Conservation (phyloP, 2,113 vertebrate genomes). For the Psittacula cyanocephala region DNA sequence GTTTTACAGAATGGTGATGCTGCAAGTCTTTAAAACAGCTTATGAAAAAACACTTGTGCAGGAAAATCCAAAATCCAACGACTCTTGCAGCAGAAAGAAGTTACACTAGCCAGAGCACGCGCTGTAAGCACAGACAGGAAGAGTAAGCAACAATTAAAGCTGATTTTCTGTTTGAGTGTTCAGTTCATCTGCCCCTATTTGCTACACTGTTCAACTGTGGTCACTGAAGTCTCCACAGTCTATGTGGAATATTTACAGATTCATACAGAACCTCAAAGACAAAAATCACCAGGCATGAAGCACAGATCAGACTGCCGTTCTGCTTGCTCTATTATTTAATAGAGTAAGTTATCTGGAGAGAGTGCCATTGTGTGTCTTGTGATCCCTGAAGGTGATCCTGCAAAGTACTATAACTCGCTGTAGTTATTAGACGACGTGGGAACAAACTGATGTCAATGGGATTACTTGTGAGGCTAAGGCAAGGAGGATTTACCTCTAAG, state of each 20-base stretch:
- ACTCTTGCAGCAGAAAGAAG: not conserved
- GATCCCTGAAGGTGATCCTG: slow-evolving; percentile 47
- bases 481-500: slow-evolving; percentile 29
- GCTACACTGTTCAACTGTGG: not conserved
- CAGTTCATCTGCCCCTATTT: not conserved
- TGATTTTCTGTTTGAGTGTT: not conserved
- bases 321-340: not conserved
- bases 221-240: not conserved
- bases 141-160: not conserved
- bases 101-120: not conserved
- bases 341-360: not conserved
- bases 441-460: slow-evolving; percentile 16
- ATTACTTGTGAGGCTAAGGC: slow-evolving; percentile 27
- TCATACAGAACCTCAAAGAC: not conserved
- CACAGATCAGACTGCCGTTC: not conserved
- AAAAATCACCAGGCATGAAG: not conserved
- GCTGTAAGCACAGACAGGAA: not conserved
- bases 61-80: not conserved
- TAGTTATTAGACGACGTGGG: slow-evolving; percentile 5
- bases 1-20: not conserved
- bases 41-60: not conserved
- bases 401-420: not conserved
- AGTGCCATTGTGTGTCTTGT: not conserved
- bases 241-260: not conserved
- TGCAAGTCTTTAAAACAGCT: not conserved